phyloP scores from a whole-genome alignment of 2,113 vertebrate genomes.

The Triplophysa rosa region DNA sequence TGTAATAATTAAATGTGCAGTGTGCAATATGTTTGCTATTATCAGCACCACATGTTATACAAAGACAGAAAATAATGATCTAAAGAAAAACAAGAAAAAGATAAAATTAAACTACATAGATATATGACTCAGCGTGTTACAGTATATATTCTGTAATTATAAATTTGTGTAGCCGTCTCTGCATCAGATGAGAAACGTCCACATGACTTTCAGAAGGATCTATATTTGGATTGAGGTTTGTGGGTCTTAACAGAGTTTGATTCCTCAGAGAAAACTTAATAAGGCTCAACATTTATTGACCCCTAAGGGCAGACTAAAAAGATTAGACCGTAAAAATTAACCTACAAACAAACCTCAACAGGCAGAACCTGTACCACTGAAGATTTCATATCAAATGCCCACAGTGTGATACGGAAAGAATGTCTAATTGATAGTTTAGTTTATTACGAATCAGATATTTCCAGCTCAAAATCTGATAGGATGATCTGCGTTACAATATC shows the following conservation, averaged over 20 bases:
- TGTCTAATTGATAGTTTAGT: not conserved
- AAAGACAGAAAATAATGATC: no score
- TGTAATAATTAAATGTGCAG: no score
- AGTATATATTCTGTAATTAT: no score
- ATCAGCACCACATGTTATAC: no score
- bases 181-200: not conserved
- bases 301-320: not conserved
- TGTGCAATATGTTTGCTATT: no score
- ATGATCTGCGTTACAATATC: not conserved
- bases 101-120: no score
- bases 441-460: not conserved
- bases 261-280: conserved; percentile 10
- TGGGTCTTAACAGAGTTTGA: not conserved
- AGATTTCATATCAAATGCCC: not conserved
- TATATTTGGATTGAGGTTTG: not conserved
- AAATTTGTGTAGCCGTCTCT: no score
- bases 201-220: not conserved
- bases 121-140: no score
- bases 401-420: not conserved
- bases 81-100: no score
- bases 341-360: conserved; percentile 20
- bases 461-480: not conserved
- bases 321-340: conserved; percentile 5
- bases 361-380: not conserved
- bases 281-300: conserved; percentile 18